Evolutionary conservation across 2,113 vertebrate genomes (phyloP), one percentile per base, ranked within the genome.

Genomic region (Dipodomys merriami): DNA sequence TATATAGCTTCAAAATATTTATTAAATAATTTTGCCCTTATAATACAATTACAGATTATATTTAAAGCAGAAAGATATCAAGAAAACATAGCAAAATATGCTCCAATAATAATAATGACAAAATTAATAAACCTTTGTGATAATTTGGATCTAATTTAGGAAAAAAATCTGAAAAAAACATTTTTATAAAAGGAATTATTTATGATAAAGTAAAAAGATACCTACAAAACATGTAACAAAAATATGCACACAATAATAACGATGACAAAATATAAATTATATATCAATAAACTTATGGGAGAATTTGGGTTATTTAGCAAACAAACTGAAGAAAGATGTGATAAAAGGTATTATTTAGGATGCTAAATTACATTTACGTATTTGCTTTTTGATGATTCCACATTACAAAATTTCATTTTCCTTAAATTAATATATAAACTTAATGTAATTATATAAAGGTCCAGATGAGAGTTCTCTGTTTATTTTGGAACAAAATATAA

Each of bases 1-100:
- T 91, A 72, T 76, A 19, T 29, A 91, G 53, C n/a, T 83, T 82
- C 35, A 96, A 94, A 67, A 49, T 77, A 79, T 78, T 84, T 6
- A 69, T 84, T 78, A 85, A 94, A 78, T 86, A 86, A 77, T 91
- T 72, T 30, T 89, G 5, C 7, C 77, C 73, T 77, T 74, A 60
- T 11, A 78, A 74, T 39, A 84, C 65, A 84, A 85, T 53, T 73
- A 20, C 77, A 79, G 64, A 44, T 72, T 83, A 6, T 33, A 72
- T 67, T 49, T 80, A 19, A 29, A 80, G 79, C 46, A 88, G 77
- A 84, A 91, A 93, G 90, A 33, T 35, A 60, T 39, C 69, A 82
- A 69, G 83, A 79, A 90, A 93, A 64, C 65, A 76, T 60, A 88
- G 13, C 6, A 76, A 71, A 44, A 72, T 65, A 64, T 27, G 72